These are phyloP conservation scores for Corythucha ciliata DNA, from an alignment of 2,888 invertebrate species.

Conservation along the genomic window DNA sequence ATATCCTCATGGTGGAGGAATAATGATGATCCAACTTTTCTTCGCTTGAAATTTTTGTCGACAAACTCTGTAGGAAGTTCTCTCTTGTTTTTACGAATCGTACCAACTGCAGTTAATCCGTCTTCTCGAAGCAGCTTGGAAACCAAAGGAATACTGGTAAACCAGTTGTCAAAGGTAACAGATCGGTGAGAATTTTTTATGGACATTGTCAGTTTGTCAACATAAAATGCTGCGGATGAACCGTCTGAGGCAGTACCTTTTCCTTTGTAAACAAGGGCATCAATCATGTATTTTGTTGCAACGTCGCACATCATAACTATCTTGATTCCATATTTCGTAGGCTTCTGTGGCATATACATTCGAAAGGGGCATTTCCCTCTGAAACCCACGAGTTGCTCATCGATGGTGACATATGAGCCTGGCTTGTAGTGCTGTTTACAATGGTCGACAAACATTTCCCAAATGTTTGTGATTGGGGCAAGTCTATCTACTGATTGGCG, in stretches of 20 bases:
- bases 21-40: conserved; percentile 31
- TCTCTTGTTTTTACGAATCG: conserved; percentile 33
- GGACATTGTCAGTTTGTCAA: conserved; percentile 12
- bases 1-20: conserved; percentile 36
- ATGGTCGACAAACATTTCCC: conserved; percentile 32
- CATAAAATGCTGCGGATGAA: conserved; percentile 16
- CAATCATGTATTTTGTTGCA: background rate
- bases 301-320: background rate
- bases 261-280: background rate
- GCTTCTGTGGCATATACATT: conserved; percentile 35
- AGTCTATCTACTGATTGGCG: background rate
- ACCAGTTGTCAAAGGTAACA: conserved; percentile 28
- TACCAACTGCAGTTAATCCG: conserved; percentile 26
- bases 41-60: conserved; percentile 25
- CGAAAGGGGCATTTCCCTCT: conserved; percentile 32
- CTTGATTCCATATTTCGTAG: conserved; percentile 35
- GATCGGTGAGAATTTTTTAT: conserved; percentile 23
- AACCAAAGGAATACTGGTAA: conserved; percentile 30
- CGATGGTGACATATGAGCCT: conserved; percentile 32
- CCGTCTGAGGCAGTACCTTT: background rate
- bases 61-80: conserved; percentile 37
- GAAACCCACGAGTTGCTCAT: conserved; percentile 35
- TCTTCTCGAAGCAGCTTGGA: conserved; percentile 28
- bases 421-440: conserved; percentile 32
- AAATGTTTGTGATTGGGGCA: conserved; percentile 26